A percentile compares a stretch with the other conserved stretches of the same genome.
These are phyloP conservation scores for Ormyrus nitidulus DNA, from an alignment of 2,888 invertebrate species.

Conservation along the genomic window DNA sequence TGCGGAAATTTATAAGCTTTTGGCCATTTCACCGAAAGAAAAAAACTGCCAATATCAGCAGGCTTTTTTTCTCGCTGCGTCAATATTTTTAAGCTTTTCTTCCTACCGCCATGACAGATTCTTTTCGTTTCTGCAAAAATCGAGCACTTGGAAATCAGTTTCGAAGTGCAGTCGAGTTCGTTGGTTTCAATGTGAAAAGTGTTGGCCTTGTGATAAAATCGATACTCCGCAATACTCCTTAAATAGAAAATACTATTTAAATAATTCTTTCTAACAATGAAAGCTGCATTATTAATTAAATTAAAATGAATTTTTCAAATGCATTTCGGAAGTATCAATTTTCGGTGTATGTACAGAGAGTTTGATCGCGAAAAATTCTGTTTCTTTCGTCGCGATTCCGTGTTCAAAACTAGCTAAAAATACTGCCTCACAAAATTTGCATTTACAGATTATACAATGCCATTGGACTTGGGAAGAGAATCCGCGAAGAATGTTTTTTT, in stretches of 20 bases:
- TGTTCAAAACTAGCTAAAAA: background rate
- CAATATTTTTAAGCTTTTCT: too few species aligned
- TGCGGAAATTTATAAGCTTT: background rate
- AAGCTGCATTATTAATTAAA: too few species aligned
- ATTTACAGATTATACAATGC: slow-evolving; percentile 26
- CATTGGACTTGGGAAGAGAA: slow-evolving; percentile 30
- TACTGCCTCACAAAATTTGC: slow-evolving; percentile 17
- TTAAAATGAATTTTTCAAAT: background rate
- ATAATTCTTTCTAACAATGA: too few species aligned
- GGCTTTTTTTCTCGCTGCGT: too few species aligned
- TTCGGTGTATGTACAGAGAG: slow-evolving; percentile 17
- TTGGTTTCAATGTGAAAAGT: slow-evolving; percentile 5
- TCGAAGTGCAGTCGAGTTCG: background rate
- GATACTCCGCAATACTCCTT: background rate
- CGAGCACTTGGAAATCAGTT: too few species aligned
- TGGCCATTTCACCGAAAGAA: too few species aligned
- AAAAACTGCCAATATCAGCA: too few species aligned
- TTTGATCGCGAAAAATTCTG: slow-evolving; percentile 2
- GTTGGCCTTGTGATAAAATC: background rate
- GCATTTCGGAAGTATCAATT: slow-evolving; percentile 14
- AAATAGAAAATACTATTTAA: too few species aligned
- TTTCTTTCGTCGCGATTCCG: background rate
- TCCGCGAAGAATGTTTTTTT: background rate
- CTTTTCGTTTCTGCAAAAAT: too few species aligned
- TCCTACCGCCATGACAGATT: too few species aligned